A percentile compares a stretch with the other conserved stretches of the same genome.
Evolutionary conservation across 1,140 invertebrate genomes (phyloP).

Genomic region (Drosophila pectinifera): DNA sequence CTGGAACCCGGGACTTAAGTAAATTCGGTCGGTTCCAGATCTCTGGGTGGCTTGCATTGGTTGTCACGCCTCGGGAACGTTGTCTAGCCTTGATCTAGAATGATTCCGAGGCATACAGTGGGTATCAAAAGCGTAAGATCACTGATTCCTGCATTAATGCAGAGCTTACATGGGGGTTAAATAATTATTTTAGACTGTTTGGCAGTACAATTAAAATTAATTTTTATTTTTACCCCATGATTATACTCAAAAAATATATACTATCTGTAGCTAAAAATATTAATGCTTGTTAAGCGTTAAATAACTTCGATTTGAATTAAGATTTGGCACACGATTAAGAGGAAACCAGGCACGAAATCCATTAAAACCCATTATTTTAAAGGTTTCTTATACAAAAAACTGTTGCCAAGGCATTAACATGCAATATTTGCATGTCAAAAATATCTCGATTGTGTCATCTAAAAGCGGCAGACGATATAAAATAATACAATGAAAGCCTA

Average conservation of each 20-base stretch:
- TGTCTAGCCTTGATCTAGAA: conserved; percentile 20
- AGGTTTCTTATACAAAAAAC: too few species aligned
- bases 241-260: too few species aligned
- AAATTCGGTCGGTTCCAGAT: neutral
- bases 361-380: neutral
- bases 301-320: neutral
- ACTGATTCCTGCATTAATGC: neutral
- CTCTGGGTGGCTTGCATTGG: conserved; percentile 20
- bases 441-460: conserved; percentile 6
- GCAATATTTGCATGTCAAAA: conserved; percentile 1
- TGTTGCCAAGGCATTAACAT: neutral
- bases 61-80: conserved; percentile 24
- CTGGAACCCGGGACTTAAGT: neutral
- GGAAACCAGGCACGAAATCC: neutral
- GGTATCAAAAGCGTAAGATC: conserved; percentile 2
- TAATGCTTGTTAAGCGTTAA: too few species aligned
- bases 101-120: conserved; percentile 7
- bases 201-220: too few species aligned
- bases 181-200: neutral
- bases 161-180: too few species aligned
- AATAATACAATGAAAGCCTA: conserved; percentile 15
- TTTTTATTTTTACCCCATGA: too few species aligned
- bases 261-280: too few species aligned
- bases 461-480: conserved; percentile 14
- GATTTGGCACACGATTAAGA: neutral